phyloP scores from a whole-genome alignment of 2,113 vertebrate species.

The Sander vitreus region DNA sequence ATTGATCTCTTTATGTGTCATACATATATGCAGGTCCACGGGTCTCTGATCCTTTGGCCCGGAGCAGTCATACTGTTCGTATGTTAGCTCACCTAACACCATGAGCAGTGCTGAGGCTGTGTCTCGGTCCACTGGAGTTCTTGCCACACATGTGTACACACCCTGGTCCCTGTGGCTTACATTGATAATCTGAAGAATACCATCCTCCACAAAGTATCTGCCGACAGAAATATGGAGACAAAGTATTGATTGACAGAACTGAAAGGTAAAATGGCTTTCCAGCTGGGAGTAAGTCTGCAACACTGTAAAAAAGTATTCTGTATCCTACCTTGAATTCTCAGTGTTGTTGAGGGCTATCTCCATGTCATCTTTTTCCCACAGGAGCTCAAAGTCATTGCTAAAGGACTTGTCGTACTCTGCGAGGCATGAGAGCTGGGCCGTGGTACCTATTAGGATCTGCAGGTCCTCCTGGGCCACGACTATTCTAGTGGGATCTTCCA shows the following conservation, averaged over 20 bases:
- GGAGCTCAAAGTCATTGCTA: slow-evolving; percentile 87
- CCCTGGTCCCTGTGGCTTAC: slow-evolving; percentile 89
- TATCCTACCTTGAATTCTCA: slow-evolving; percentile 85
- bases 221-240: slow-evolving; percentile 22
- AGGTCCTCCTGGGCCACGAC: slow-evolving; percentile 85
- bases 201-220: slow-evolving; percentile 86
- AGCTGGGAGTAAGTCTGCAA: slow-evolving; percentile 9
- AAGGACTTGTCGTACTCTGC: slow-evolving; percentile 90
- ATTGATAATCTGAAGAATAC: slow-evolving; percentile 89
- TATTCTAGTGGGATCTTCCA: slow-evolving; percentile 91
- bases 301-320: neutral
- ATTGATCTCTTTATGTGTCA: slow-evolving; percentile 42
- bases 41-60: slow-evolving; percentile 24
- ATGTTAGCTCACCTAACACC: slow-evolving; percentile 89
- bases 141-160: slow-evolving; percentile 87
- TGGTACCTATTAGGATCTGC: slow-evolving; percentile 85
- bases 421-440: slow-evolving; percentile 88
- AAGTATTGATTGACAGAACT: slow-evolving; percentile 45
- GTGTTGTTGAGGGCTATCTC: slow-evolving; percentile 86
- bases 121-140: slow-evolving; percentile 86
- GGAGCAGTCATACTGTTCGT: neutral
- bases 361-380: slow-evolving; percentile 90
- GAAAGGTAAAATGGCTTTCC: slow-evolving; percentile 34
- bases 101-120: slow-evolving; percentile 80
- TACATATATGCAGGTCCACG: slow-evolving; percentile 9